Evolutionary conservation across 2,888 invertebrate species (phyloP).

Genomic region (Drosophila basisetae): DNA sequence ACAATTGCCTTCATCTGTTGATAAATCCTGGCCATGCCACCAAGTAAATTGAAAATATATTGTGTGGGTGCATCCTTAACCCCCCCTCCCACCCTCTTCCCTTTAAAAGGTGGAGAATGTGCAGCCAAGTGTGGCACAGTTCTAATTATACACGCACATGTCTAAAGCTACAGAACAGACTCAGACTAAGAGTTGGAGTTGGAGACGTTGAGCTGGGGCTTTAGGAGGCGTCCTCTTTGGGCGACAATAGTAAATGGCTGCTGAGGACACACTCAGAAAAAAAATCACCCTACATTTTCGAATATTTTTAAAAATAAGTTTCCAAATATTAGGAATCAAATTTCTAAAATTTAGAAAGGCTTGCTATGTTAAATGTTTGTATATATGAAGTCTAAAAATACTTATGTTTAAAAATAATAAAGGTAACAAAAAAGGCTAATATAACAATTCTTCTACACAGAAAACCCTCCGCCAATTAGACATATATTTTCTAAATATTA

Average conservation of each 20-base stretch:
- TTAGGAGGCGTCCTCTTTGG: slow-evolving; percentile 27
- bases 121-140: slow-evolving; percentile 77
- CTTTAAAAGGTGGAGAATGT: slow-evolving; percentile 53
- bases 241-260: slow-evolving; percentile 32
- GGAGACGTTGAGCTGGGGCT: slow-evolving; percentile 52
- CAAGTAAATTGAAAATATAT: slow-evolving; percentile 79
- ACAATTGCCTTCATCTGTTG: slow-evolving; percentile 81
- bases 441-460: no score
- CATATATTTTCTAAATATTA: background rate
- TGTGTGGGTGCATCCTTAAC: slow-evolving; percentile 21
- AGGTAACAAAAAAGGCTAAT: no score
- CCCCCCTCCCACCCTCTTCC: background rate
- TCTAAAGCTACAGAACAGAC: slow-evolving; percentile 38
- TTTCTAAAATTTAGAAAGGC: background rate
- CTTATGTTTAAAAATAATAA: no score
- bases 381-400: no score
- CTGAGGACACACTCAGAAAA: background rate
- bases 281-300: background rate
- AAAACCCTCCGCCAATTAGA: no score
- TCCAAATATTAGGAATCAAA: background rate
- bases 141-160: slow-evolving; percentile 80
- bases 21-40: slow-evolving; percentile 79
- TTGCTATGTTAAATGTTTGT: no score
- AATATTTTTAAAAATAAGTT: background rate
- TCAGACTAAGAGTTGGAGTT: background rate